A percentile compares a stretch with the other conserved stretches of the same genome.
phyloP scores from a whole-genome alignment of 2,113 vertebrate species.

The Excalfactoria chinensis region DNA sequence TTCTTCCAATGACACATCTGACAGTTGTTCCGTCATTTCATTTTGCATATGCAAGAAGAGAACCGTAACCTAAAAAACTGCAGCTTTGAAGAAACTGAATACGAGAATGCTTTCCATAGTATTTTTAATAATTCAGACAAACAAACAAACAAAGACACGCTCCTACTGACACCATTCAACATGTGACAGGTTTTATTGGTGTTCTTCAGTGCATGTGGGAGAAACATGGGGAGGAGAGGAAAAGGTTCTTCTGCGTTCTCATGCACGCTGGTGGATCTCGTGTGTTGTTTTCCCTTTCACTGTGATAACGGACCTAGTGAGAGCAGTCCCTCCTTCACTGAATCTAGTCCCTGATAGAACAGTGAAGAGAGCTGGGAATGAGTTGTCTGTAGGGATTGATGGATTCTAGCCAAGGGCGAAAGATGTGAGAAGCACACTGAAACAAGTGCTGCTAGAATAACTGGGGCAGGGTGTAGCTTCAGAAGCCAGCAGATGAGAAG shows the following conservation, averaged over 20 bases:
- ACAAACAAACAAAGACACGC: rapidly evolving
- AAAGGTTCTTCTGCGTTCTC: neutral
- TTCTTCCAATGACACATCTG: neutral
- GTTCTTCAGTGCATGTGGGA: neutral
- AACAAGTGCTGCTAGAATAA: neutral
- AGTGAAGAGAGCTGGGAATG: neutral
- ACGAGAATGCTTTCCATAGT: neutral
- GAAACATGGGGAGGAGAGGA: neutral
- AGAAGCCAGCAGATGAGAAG: neutral
- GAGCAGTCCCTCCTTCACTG: neutral
- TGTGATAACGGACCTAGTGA: rapidly evolving
- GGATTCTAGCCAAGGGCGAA: neutral
- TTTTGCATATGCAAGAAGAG: neutral
- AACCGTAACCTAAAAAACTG: neutral
- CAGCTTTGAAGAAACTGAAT: neutral
- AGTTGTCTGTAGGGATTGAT: rapidly evolving
- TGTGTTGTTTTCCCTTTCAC: neutral
- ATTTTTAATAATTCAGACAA: neutral
- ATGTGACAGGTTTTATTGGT: neutral
- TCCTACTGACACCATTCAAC: neutral
- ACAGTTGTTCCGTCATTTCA: neutral
- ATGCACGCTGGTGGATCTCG: neutral
- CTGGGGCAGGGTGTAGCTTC: neutral
- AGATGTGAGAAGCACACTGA: rapidly evolving
- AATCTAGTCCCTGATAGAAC: neutral